Evolutionary conservation across 2,113 vertebrate genomes (phyloP), one percentile per base, ranked within the genome.

Genomic region (Silurus asotus): DNA sequence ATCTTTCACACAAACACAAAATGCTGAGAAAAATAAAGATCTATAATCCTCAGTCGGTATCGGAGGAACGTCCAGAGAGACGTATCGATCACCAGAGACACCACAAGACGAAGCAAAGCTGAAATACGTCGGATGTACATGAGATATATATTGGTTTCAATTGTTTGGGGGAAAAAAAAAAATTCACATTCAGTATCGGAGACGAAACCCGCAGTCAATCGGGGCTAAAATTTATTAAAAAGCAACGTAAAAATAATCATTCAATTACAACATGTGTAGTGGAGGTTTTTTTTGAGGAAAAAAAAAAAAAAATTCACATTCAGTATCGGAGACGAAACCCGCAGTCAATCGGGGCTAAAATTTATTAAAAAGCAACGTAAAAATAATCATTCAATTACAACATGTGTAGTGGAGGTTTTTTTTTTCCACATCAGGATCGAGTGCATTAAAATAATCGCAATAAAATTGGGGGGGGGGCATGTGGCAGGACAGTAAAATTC

Each of bases 281-380:
- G 28, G 37, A 48, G 20, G 20, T 72, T 28, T 64, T 80, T 56
- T n/a, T n/a, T n/a, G n/a, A n/a, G n/a, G n/a, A n/a, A n/a, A n/a
- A n/a, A 37, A 6, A 67, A 28, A 28, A 37, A 8, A 0, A 70
- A 48, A 69, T 82, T 84, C 23, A n/a, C 6, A 56, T 55, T 48
- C 5, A 61, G 5, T 10, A 7, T 62, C 28, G 55, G 75, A 25
- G 6, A 72, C 19, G 51, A 64, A n/a, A 3, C 13, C 59, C 49
- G 9, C 25, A 15, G 37, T 28, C 87, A 86, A 79, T 61, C 69
- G 13, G 20, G 72, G 56, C 65, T 49, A 76, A 85, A 10, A 75
- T 89, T 87, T 89, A 87, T 89, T 89, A 85, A 37, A 81, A 86
- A 37, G 67, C 69, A 77, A 85, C 48, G n/a, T 65, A 85, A 87